These are phyloP conservation scores for Choloepus hoffmanni DNA, from an alignment of 2,113 vertebrate genomes.

Conservation along the genomic window DNA sequence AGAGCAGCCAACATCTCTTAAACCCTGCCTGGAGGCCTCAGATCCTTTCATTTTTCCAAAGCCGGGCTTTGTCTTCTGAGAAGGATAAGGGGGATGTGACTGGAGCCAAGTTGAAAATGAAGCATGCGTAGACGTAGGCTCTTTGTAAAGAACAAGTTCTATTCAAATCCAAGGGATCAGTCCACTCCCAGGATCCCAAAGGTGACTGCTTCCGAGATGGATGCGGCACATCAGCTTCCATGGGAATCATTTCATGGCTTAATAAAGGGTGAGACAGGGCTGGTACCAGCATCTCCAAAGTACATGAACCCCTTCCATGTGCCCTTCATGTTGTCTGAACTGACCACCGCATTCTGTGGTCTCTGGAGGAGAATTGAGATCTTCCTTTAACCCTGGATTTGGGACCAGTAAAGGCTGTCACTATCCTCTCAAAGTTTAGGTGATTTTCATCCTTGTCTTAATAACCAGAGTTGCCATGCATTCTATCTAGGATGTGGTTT, in stretches of 20 bases:
- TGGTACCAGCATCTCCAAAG: background rate
- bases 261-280: fast-evolving
- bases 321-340: fast-evolving
- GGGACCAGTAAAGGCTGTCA: background rate
- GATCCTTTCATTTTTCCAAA: background rate
- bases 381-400: background rate
- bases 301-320: fast-evolving
- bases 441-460: background rate
- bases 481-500: background rate
- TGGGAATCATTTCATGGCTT: background rate
- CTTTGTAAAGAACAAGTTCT: background rate
- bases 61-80: background rate
- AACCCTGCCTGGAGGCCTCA: background rate
- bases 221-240: fast-evolving
- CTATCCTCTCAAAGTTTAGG: too few relatives aligned
- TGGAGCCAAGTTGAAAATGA: background rate
- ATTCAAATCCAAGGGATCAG: background rate
- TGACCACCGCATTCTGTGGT: too few relatives aligned
- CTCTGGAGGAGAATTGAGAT: background rate
- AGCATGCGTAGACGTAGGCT: fast-evolving
- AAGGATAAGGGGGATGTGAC: background rate
- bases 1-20: background rate
- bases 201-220: background rate
- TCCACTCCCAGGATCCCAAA: background rate
- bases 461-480: too few relatives aligned